A percentile compares a stretch with the other conserved stretches of the same genome.
Evolutionary conservation across 2,888 invertebrate species (phyloP).

Genomic region (Tipula helvola): DNA sequence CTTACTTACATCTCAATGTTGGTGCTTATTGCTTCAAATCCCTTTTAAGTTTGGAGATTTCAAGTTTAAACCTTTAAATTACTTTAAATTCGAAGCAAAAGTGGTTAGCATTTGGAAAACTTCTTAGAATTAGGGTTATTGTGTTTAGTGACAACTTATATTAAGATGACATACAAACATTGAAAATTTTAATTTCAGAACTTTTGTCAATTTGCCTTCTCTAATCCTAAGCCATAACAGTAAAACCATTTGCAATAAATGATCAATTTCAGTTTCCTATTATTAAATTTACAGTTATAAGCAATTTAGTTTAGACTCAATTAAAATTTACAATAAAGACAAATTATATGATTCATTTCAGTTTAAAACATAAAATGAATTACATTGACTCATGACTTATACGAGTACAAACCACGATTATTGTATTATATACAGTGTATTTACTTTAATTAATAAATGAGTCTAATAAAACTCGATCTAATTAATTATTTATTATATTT

Average conservation of each 20-base stretch:
- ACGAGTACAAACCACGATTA: not conserved
- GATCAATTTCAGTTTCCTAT: not conserved
- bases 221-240: too few species aligned
- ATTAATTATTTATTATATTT: not conserved
- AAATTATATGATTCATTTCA: conserved; percentile 4
- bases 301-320: not conserved
- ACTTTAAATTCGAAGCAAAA: too few species aligned
- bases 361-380: not conserved
- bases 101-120: too few species aligned
- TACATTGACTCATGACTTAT: not conserved
- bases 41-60: too few species aligned
- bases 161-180: too few species aligned
- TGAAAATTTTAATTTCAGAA: too few species aligned
- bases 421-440: not conserved
- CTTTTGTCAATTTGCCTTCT: too few species aligned
- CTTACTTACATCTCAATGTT: too few species aligned
- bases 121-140: too few species aligned
- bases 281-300: not conserved
- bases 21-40: too few species aligned
- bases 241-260: not conserved
- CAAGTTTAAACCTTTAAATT: too few species aligned
- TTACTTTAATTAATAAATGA: not conserved
- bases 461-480: not conserved
- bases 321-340: not conserved
- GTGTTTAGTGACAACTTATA: too few species aligned